Percentiles rank a stretch among this genome's conserved stretches.
Conservation (phyloP, 1,140 invertebrate genomes). For the Wiebesia pumilae region DNA sequence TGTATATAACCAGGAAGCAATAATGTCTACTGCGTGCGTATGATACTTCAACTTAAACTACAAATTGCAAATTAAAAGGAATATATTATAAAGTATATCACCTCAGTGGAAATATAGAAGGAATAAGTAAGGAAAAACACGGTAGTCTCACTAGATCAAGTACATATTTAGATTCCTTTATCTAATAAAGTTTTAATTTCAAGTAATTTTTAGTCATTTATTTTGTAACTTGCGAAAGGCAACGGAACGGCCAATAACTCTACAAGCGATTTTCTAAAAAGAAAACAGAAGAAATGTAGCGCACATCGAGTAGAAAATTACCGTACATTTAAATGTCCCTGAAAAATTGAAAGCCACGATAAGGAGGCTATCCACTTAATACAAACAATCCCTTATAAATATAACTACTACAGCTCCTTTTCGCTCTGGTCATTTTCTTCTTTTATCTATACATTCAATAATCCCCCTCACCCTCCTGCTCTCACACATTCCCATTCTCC, state of each 20-base stretch:
- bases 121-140: neutral
- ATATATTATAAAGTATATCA: neutral
- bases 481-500: neutral
- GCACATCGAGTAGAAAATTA: neutral
- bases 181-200: neutral
- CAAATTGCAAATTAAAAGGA: neutral
- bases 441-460: slow-evolving; percentile 18
- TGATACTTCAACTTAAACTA: neutral
- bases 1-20: no score
- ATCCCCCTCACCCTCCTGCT: neutral
- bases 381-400: slow-evolving; percentile 41
- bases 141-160: no score
- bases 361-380: slow-evolving; percentile 27
- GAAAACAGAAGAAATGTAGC: neutral
- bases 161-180: neutral
- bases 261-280: neutral
- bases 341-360: slow-evolving; percentile 7
- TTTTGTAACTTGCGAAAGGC: no score
- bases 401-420: slow-evolving; percentile 14
- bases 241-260: neutral
- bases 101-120: neutral
- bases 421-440: neutral
- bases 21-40: no score
- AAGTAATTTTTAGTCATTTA: no score
- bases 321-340: neutral